Conservation (phyloP, 2,113 vertebrate genomes). For the Gallinago paraguaiae region DNA sequence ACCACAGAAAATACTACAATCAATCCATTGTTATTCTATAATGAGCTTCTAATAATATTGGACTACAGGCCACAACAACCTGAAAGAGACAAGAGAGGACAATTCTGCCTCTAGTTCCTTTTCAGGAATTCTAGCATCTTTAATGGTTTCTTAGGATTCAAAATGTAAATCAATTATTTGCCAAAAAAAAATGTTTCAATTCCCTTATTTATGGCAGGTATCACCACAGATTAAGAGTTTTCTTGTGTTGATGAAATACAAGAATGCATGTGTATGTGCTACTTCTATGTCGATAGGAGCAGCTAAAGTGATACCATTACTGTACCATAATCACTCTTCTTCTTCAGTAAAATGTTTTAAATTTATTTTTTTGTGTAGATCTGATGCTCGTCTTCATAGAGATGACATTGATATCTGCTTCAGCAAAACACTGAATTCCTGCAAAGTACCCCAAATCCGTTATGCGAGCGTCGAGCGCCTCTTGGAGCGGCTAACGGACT, state of each 20-base stretch:
- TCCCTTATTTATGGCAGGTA: not conserved
- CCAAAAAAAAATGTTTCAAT: not conserved
- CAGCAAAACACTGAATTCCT: constrained; percentile 99
- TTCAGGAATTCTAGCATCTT: not conserved
- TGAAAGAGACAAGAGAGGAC: not conserved
- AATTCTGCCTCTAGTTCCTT: not conserved
- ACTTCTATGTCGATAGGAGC: not conserved
- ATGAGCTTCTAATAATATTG: not conserved
- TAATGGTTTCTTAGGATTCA: not conserved
- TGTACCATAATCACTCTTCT: not conserved
- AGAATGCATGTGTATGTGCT: not conserved
- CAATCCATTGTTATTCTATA: not conserved
- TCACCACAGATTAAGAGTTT: not conserved
- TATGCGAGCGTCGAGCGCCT: constrained; percentile 95
- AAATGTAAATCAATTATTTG: not conserved
- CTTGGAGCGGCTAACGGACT: constrained; percentile 93
- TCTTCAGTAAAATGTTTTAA: not conserved
- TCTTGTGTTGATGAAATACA: not conserved
- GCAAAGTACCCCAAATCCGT: constrained; percentile 98
- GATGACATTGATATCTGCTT: constrained; percentile 98
- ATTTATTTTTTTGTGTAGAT: constrained; percentile 77
- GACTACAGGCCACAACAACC: not conserved
- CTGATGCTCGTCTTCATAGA: constrained; percentile 93
- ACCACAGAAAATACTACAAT: not conserved
- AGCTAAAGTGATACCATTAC: not conserved